Base-by-base conservation (phyloP, 2,797 vertebrate species). In the Carapus acus region DNA sequence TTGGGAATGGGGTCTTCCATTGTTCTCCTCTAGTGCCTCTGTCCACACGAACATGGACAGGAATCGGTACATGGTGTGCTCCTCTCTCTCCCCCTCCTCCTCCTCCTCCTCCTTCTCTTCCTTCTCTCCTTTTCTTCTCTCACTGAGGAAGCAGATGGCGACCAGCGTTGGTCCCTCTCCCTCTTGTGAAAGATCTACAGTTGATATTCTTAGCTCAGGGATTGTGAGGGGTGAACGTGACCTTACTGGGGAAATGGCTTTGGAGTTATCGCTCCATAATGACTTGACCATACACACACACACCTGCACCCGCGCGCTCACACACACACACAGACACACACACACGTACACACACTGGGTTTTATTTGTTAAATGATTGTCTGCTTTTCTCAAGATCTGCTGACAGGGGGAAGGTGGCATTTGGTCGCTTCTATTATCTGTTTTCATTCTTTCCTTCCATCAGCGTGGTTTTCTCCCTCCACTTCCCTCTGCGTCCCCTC, bases 71-170 rank as follows among this genome's bases (percentile, higher is more conserved):
- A 81, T 72, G 60, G 63, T 82, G 82, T 82, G 79, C 78, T 79
- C 73, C 69, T 67, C 70, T 80, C 65, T 48, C 73, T 54, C 63
- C 77, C 70, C 77, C 74, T 61, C 73, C 67, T 67, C 57, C 57
- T 52, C 57, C 46, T 58, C 46, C 65, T 49, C 66, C 14, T 33
- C 14, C 14, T 27, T 27, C 24, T 27, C 57, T 67, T 71, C 74
- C 72, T 74, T 61, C 73, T 78, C 46, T 58, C 71, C 72, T 72
- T 80, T 81, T 83, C 63, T 76, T 80, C 73, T 71, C 74, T 71
- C 67, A 62, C 66, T 12, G 62, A 80, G 71, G 78, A 82, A 82
- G 80, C 85, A 87, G 81, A 85, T 85, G 85, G 85, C 50, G 45
- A 77, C 82, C 77, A 75, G 73, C 78, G 76, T 78, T 78, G 72